Conservation (phyloP, 1,140 invertebrate genomes). For the Musca domestica region DNA sequence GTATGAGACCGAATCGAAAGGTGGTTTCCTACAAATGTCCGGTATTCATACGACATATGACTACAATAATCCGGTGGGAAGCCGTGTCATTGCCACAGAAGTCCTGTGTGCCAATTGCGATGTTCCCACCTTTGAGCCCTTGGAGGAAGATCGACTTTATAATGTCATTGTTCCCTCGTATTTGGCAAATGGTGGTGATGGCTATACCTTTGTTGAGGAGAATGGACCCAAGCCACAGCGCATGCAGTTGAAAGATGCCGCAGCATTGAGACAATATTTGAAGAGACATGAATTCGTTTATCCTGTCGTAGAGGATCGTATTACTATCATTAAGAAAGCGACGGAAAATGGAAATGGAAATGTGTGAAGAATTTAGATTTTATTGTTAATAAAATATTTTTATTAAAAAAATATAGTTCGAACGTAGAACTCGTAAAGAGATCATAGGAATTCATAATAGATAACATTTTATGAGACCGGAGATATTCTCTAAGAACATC, state of each 20-base stretch:
- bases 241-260: conserved; percentile 31
- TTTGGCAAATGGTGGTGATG: conserved; percentile 42
- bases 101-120: conserved; percentile 58
- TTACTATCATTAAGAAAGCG: conserved; percentile 30
- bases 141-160: conserved; percentile 56
- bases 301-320: conserved; percentile 57
- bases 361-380: neutral
- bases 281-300: conserved; percentile 49
- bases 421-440: too few relatives aligned
- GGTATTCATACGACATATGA: conserved; percentile 60
- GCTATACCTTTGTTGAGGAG: conserved; percentile 33
- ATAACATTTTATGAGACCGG: too few relatives aligned
- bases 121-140: conserved; percentile 53
- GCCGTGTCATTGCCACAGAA: conserved; percentile 56
- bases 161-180: conserved; percentile 54
- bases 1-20: conserved; percentile 56
- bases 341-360: neutral
- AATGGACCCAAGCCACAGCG: conserved; percentile 18
- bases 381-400: too few relatives aligned
- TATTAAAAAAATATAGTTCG: too few relatives aligned
- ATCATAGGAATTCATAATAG: too few relatives aligned
- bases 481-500: too few relatives aligned
- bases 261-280: conserved; percentile 34
- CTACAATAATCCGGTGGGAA: conserved; percentile 54
- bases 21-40: conserved; percentile 64